Evolutionary conservation across 2,113 vertebrate genomes (phyloP).

Genomic region (Anthoscopus minutus): DNA sequence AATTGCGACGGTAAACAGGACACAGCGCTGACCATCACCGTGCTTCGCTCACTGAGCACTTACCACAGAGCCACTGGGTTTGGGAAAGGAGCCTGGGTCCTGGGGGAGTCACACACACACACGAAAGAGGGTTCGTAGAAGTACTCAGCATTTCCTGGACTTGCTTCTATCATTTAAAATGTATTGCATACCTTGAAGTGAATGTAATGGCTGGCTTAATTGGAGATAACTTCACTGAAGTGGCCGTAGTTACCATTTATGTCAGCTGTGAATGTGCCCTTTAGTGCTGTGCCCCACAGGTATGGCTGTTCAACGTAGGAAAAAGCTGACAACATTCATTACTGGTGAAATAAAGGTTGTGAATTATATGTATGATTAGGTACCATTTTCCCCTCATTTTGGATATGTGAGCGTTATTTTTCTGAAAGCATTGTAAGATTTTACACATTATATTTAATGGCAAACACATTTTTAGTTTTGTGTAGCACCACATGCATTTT

Average conservation of each 20-base stretch:
- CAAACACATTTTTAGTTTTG: conserved; percentile 38
- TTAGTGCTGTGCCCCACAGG: not conserved
- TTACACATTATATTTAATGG: conserved; percentile 21
- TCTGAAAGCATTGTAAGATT: conserved; percentile 35
- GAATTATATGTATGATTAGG: conserved; percentile 18
- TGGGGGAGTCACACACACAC: not conserved
- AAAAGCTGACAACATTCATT: conserved; percentile 16
- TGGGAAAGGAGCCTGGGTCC: not conserved
- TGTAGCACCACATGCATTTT: not conserved
- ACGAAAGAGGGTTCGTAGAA: not conserved
- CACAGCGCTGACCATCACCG: not conserved
- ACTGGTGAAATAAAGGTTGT: not conserved
- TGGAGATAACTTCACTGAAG: conserved; percentile 13
- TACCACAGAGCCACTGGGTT: not conserved
- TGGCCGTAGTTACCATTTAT: not conserved
- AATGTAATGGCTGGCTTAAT: conserved; percentile 12
- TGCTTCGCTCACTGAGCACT: not conserved
- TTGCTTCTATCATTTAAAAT: conserved; percentile 15
- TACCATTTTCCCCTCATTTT: conserved; percentile 34
- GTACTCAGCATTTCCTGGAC: conserved; percentile 3
- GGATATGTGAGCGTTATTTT: not conserved
- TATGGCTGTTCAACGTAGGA: not conserved
- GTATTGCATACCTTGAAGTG: not conserved
- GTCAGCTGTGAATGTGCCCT: not conserved
- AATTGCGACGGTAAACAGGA: conserved; percentile 51